Evolutionary conservation across 2,113 vertebrate species (phyloP), one percentile per base, ranked within the genome.

Genomic region (Ptychochromis oligacanthus): DNA sequence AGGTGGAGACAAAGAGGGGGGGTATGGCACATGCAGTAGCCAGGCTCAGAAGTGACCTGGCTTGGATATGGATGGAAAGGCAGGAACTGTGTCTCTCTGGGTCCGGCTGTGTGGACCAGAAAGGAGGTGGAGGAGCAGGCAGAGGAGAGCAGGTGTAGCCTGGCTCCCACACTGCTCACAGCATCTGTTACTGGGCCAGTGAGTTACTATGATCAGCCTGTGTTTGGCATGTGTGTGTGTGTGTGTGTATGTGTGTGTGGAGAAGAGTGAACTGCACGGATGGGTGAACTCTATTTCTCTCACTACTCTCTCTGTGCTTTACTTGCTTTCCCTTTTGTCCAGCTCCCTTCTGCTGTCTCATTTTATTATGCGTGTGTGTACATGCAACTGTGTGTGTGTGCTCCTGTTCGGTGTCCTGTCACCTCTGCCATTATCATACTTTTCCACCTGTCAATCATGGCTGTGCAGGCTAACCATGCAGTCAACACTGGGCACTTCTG

Each of bases 121-220:
- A 55, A 61, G 60, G 77, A 77, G 84, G 85, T 65, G 88, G 84
- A 81, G 82, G 72, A 82, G 87, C 59, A 79, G 83, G 15, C 62
- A 62, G 89, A 81, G 85, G 78, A 79, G 79, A 90, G 86, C 92
- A 89, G 93, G 89, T 90, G 89, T 79, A 87, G 87, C 75, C 86
- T 3, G 49, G 80, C 91, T 78, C 82, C 70, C 82, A 87, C 80
- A 77, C 55, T 62, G 86, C 87, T 87, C 86, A 9, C 81, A 88
- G 88, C 93, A 93, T 92, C 92, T 93, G 92, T 85, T 93, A 31
- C 81, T 79, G 89, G 87, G 87, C 85, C 80, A 52, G 43, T 46
- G 70, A 87, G 84, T 80, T 64, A 81, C 43, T 78, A 61, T 20
- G 34, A 86, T 81, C 85, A 60, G 90, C 56, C 84, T 83, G 87